Base-by-base conservation (phyloP, 2,888 invertebrate species). In the Campoplex nolae region DNA sequence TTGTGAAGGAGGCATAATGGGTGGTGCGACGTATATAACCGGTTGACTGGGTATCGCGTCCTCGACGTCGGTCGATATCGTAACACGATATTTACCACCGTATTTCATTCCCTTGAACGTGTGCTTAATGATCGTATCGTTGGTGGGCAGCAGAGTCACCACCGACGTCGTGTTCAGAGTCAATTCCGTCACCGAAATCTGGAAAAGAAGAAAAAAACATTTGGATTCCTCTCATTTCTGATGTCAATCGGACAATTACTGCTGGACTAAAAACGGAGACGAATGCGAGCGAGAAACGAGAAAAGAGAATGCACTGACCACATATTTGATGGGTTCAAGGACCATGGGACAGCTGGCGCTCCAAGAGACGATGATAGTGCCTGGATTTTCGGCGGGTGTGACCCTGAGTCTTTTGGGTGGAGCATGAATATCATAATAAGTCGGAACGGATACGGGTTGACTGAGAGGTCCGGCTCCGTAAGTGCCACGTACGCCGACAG, bases 351-450 rank as follows among this genome's bases (percentile, higher is more conserved):
- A 98, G 80, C 96, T 97, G 0, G 97, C 96, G 65, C 96, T 95
- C 98, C 98, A 98, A 23, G 95, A 94, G 0, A 98, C 96, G 38
- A 95, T 94, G 94, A 98, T 95, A 28, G 94, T 92, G 28, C 95
- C 93, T 8, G 94, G 94, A 86, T 93, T 91, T 23, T 93, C 90
- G 75, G 94, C 92, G 9, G 93, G 89, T 3, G 89, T 92, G 8
- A 96, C 96, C 23, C 93, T 94, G 2, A 98, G 93, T 86, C 96
- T 95, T 92, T 96, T 97, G 0, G 98, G 97, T 0, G 97, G 96
- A 42, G 97, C 97, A 86, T 95, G 95, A 56, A 90, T 90, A 91
- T 97, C 96, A 90, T 96, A 96, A 83, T 96, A 95, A 0, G 97
- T 97, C 51, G 95, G 93, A 3, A 97, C 94, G 65, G 94, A 95